Evolutionary conservation across 2,797 vertebrate species (phyloP).

Genomic region (Enteromius thamalakanensis): DNA sequence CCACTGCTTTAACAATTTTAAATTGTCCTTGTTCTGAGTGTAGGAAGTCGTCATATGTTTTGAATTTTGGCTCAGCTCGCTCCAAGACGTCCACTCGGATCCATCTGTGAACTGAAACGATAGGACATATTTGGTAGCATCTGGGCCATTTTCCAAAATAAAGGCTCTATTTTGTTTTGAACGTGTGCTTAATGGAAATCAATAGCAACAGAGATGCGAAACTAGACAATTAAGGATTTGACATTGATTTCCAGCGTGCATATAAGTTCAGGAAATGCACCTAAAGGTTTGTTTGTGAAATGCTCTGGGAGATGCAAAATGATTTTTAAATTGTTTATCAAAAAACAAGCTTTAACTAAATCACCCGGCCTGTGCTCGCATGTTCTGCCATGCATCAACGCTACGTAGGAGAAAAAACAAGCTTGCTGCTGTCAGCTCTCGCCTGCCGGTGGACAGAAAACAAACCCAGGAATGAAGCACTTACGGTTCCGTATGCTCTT

Average conservation of each 20-base stretch:
- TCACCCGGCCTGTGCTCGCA: neutral
- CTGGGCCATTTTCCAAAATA: slow-evolving; percentile 23
- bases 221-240: slow-evolving; percentile 14
- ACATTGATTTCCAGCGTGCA: slow-evolving; percentile 40
- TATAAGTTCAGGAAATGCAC: slow-evolving; percentile 1
- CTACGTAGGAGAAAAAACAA: slow-evolving; percentile 37
- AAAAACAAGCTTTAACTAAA: slow-evolving; percentile 9
- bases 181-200: slow-evolving; percentile 35
- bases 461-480: slow-evolving; percentile 47
- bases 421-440: slow-evolving; percentile 40
- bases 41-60: slow-evolving; percentile 13
- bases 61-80: neutral
- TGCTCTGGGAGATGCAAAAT: slow-evolving; percentile 14
- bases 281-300: slow-evolving; percentile 12
- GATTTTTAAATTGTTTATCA: slow-evolving; percentile 32
- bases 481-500: slow-evolving; percentile 33
- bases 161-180: slow-evolving; percentile 28
- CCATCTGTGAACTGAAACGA: neutral
- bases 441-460: slow-evolving; percentile 50
- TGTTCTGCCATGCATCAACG: neutral
- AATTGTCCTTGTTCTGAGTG: slow-evolving; percentile 22
- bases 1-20: slow-evolving; percentile 1
- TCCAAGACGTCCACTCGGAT: slow-evolving; percentile 10
- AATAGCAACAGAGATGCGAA: slow-evolving; percentile 44
- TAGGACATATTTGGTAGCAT: slow-evolving; percentile 29